Base-by-base conservation (phyloP, 1,140 invertebrate species). In the Bicyclus anynana region DNA sequence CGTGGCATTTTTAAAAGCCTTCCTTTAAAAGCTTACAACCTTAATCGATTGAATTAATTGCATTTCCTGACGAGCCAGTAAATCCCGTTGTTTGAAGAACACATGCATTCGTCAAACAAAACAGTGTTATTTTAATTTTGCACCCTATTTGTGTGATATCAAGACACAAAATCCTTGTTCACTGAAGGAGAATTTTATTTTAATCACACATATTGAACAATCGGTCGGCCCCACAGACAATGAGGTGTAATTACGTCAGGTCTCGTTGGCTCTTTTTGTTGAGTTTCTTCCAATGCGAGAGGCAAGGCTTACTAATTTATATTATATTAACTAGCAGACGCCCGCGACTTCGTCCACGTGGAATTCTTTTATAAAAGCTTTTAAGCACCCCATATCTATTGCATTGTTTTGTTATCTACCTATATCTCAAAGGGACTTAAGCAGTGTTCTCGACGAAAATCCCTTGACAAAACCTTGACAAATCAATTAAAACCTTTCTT, bases 41-140 rank as follows among this genome's bases (percentile, higher is more conserved):
- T 72, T 74, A 74, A 76, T 70, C 69, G 68, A 63, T 77, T 64
- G 65, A 47, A 70, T 73, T 74, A 77, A 72, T 74, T 74, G 65
- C 64, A 51, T 69, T 61, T 59, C 53, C 52, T 52, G 55, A 58
- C 59, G 57, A 46, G 35, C 56, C 46, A 5, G 13, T 17, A 40
- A 40, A 40, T 17, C 38, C 38, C 62, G 58, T 53, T 62, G 42
- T 59, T 65, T 61, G 54, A 62, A 55, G 46, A 62, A 69, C 60
- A 47, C 56, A 46, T 46, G 40, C 52, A 63, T 55, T 55, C 29
- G 29, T 29, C 40, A 37, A 47, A 59, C 14, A 47, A 42, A 14
- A n/a, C 3, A 14, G 13, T 5, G 18, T 9, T 13, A n/a, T 44
- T 27, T 5, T 3, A 33, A 54, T 44, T 51, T 35, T 35, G 1